These are phyloP conservation scores for Gymnobelideus leadbeateri DNA, from an alignment of 2,113 vertebrate species.

Conservation along the genomic window DNA sequence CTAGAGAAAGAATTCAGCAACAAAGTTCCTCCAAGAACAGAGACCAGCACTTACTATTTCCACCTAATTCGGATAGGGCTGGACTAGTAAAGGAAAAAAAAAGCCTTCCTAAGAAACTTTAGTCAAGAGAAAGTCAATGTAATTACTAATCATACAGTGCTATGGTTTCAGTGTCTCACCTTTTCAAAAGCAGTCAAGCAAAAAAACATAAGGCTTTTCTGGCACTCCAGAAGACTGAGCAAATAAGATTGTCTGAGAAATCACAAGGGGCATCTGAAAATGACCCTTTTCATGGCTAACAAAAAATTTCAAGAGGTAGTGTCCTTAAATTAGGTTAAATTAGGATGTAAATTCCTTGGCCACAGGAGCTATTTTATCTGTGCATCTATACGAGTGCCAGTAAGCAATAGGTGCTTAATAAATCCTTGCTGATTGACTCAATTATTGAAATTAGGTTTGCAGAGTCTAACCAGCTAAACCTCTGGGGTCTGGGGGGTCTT, in stretches of 20 bases:
- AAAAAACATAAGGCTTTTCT: too few relatives aligned
- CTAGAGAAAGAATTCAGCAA: not conserved
- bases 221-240: not conserved
- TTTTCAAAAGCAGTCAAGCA: not conserved
- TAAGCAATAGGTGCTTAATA: not conserved
- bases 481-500: not conserved
- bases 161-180: not conserved
- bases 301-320: not conserved
- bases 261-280: not conserved
- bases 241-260: constrained; percentile 35
- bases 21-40: constrained; percentile 21
- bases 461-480: not conserved
- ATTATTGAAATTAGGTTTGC: not conserved
- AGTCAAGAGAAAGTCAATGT: not conserved
- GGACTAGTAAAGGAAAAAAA: not conserved
- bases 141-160: not conserved
- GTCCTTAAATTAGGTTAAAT: not conserved
- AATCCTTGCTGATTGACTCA: not conserved
- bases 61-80: constrained; percentile 1
- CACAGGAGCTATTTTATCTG: not conserved
- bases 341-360: not conserved
- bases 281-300: constrained; percentile 1
- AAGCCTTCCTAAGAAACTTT: not conserved
- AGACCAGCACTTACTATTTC: constrained; percentile 2
- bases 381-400: not conserved